phyloP scores from a whole-genome alignment of 2,888 invertebrate species.

The Dilophus febrilis region DNA sequence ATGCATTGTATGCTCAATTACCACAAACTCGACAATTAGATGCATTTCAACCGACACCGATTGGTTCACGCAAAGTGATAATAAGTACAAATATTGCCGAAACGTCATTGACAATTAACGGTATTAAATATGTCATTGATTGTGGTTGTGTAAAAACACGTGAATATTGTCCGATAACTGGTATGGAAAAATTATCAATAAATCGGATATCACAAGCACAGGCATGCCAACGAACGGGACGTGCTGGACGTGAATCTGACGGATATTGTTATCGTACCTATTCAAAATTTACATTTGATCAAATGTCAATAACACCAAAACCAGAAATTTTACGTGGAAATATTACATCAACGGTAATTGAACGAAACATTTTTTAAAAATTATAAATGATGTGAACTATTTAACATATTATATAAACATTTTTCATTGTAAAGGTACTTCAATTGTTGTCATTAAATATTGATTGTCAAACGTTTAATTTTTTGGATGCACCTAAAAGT shows the following conservation, averaged over 20 bases:
- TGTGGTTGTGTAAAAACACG: conserved; percentile 82
- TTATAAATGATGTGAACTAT: too few relatives aligned
- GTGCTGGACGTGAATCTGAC: conserved; percentile 75
- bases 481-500: conserved; percentile 72
- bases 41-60: conserved; percentile 59
- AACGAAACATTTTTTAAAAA: too few relatives aligned
- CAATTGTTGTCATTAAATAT: conserved; percentile 74
- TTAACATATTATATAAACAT: too few relatives aligned
- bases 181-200: conserved; percentile 68
- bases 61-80: conserved; percentile 72
- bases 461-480: conserved; percentile 67
- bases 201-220: conserved; percentile 78
- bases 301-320: conserved; percentile 49
- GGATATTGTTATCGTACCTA: conserved; percentile 80
- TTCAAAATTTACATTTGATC: conserved; percentile 57
- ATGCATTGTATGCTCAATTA: conserved; percentile 82
- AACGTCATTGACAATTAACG: conserved; percentile 89
- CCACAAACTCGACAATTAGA: conserved; percentile 73
- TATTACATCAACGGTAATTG: conserved; percentile 26
- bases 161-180: conserved; percentile 64
- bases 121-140: conserved; percentile 81
- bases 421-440: conserved; percentile 53
- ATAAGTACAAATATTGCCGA: conserved; percentile 96
- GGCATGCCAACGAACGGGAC: conserved; percentile 81
- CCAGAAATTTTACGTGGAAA: conserved; percentile 77